Evolutionary conservation across 2,888 invertebrate genomes (phyloP), one percentile per base, ranked within the genome.

Genomic region (Cataglyphis albicans): DNA sequence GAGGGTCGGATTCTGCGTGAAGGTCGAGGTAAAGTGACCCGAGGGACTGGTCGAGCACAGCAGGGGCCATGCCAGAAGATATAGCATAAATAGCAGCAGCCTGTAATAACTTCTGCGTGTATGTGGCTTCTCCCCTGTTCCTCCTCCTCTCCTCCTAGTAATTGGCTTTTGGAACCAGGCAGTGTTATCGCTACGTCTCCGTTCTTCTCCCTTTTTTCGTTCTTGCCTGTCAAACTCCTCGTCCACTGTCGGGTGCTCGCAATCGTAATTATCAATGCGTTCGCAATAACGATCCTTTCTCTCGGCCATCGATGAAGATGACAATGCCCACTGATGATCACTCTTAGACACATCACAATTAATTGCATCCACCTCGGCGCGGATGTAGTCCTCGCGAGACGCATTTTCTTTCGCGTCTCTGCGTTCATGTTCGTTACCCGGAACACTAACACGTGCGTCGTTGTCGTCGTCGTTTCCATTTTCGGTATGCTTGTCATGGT

Each of bases 31-130:
- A 55, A 92, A 84, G 48, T 90, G 91, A 38, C 85, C 89, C 72
- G 92, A 88, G 9, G 91, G 87, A 87, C 91, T 91, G 65, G 91
- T 91, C 84, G 92, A 90, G 88, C 92, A 92, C 18, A 93, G 88
- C 57, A 93, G 80, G 81, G 93, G 94, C 89, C 92, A 89, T 59
- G 93, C 91, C 86, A 94, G 87, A 75, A 94, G 91, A 85, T 92
- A 94, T 73, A 93, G 84, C 82, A 93, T 83, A 84, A 94, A 90
- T 80, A 94, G 83, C 59, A 93, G 83, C 55, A 92, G 81, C 25
- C 89, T 90, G 83, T 91, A 89, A 55, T 83, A 89, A n/a, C 76
- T 84, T 25, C 78, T 82, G 73, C 82, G 83, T 25, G 57, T 41
- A 64, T 70, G 72, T 15, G 67, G 72, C 63, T 78, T 67, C 35